phyloP scores from a whole-genome alignment of 2,797 vertebrate genomes.

The Tadarida brasiliensis region DNA sequence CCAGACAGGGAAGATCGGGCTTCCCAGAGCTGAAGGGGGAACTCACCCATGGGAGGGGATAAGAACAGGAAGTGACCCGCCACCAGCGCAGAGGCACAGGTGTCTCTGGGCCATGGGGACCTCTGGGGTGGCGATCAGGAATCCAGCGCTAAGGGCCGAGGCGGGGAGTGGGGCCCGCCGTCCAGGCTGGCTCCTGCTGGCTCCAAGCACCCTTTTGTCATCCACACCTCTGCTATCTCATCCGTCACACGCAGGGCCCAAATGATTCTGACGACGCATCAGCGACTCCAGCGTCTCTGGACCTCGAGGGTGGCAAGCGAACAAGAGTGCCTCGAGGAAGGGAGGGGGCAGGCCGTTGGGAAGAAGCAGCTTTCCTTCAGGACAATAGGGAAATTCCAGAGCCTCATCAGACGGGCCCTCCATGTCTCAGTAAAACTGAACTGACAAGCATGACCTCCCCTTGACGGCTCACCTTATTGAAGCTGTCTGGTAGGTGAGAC shows the following conservation, averaged over 20 bases:
- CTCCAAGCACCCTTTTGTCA: neutral
- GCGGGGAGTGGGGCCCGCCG: accelerated
- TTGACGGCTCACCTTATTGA: slow-evolving; percentile 75
- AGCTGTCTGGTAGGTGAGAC: slow-evolving; percentile 81
- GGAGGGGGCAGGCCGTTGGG: neutral
- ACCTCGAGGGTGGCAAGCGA: neutral
- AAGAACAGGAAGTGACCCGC: accelerated
- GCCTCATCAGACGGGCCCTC: slow-evolving; percentile 62
- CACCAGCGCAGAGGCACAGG: neutral
- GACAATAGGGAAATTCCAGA: slow-evolving; percentile 70
- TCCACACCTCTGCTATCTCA: neutral
- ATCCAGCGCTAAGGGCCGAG: accelerated
- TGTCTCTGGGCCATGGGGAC: accelerated
- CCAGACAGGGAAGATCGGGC: neutral
- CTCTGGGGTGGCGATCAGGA: neutral
- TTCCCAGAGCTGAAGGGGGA: too few relatives aligned
- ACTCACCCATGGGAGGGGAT: accelerated
- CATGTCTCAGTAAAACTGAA: slow-evolving; percentile 76
- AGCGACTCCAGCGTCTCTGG: neutral
- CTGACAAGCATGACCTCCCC: slow-evolving; percentile 77
- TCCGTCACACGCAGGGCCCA: neutral
- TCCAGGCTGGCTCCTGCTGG: neutral
- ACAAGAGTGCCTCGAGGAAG: neutral
- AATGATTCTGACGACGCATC: neutral
- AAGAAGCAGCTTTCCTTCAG: slow-evolving; percentile 29